Evolutionary conservation across 2,797 vertebrate genomes (phyloP).

Genomic region (Scolopax bukidnonensis): DNA sequence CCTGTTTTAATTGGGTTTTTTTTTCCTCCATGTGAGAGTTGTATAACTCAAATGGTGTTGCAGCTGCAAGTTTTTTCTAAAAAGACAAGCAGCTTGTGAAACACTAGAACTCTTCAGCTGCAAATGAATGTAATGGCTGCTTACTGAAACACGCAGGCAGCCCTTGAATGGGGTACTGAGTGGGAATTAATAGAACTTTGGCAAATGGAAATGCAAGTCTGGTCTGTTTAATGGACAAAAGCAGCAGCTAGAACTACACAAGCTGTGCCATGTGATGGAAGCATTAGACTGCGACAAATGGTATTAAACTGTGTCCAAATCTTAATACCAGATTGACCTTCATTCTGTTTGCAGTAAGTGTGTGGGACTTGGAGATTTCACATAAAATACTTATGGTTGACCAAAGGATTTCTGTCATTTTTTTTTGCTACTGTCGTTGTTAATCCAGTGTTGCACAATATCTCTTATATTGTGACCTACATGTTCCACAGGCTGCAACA

Average conservation of each 20-base stretch:
- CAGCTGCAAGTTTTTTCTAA: constrained; percentile 33
- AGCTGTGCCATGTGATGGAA: constrained; percentile 57
- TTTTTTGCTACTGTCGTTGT: constrained; percentile 25
- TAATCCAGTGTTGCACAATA: constrained; percentile 72
- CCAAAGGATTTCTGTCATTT: constrained; percentile 47
- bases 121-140: not conserved
- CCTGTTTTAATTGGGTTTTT: not conserved
- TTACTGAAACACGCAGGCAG: not conserved
- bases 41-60: not conserved
- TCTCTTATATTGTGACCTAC: constrained; percentile 73
- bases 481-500: constrained; percentile 92
- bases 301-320: constrained; percentile 65
- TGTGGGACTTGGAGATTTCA: constrained; percentile 59
- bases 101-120: constrained; percentile 24
- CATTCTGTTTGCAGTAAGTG: constrained; percentile 60
- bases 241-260: constrained; percentile 38
- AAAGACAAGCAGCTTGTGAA: constrained; percentile 27
- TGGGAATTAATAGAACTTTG: constrained; percentile 63
- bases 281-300: constrained; percentile 66
- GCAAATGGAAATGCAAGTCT: constrained; percentile 41
- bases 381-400: constrained; percentile 35
- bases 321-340: constrained; percentile 73
- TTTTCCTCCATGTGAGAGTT: not conserved
- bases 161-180: constrained; percentile 25
- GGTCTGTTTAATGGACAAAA: constrained; percentile 50